Conservation (phyloP, 2,797 vertebrate genomes). For the Pangasius larnaudii region DNA sequence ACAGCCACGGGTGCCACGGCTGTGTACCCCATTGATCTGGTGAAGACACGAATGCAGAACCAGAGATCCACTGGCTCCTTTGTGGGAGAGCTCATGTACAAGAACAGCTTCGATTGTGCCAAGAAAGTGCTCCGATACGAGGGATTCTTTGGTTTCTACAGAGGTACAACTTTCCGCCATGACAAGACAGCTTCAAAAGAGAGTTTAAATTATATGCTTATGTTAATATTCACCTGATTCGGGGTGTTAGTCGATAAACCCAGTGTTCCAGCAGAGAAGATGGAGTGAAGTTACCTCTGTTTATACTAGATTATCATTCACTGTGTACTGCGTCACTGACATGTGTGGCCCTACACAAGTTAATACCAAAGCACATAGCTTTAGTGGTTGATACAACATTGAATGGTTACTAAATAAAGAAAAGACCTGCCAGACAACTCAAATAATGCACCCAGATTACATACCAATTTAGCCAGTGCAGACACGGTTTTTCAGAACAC, state of each 20-base stretch:
- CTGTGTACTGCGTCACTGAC: conserved; percentile 34
- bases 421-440: conserved; percentile 5
- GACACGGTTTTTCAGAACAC: neutral
- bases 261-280: neutral
- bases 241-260: neutral
- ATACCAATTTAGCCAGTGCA: neutral
- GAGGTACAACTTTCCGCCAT: conserved; percentile 76
- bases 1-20: conserved; percentile 92
- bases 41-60: conserved; percentile 98
- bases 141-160: conserved; percentile 93
- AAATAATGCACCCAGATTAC: conserved; percentile 18
- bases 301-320: conserved; percentile 34
- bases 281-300: neutral
- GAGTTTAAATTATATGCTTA: neutral
- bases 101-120: conserved; percentile 96
- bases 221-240: neutral
- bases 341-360: conserved; percentile 39
- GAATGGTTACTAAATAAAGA: conserved; percentile 32
- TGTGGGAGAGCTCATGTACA: conserved; percentile 93
- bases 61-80: conserved; percentile 89
- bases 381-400: conserved; percentile 46
- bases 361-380: conserved; percentile 40
- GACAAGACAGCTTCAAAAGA: neutral
- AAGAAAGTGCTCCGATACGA: conserved; percentile 94
- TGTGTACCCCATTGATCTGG: conserved; percentile 94